These are phyloP conservation scores for Tricholaema leucomelas DNA, from an alignment of 2,113 vertebrate species.

Conservation along the genomic window DNA sequence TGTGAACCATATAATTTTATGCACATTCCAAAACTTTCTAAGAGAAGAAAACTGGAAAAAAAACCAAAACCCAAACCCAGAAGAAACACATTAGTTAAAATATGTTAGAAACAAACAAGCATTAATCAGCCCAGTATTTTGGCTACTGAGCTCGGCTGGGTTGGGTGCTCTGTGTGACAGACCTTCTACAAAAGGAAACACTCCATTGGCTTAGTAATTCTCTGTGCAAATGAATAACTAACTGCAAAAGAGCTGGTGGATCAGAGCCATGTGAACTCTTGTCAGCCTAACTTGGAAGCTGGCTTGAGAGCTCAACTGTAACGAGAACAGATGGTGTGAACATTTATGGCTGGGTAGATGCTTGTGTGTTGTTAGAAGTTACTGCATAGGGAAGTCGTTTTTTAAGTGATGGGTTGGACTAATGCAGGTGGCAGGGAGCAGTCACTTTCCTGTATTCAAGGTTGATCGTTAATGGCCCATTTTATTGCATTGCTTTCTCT, in stretches of 20 bases:
- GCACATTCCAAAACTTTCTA: background rate
- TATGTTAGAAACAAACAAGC: background rate
- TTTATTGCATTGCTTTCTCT: slow-evolving; percentile 24
- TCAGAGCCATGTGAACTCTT: slow-evolving; percentile 42
- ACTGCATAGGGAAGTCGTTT: slow-evolving; percentile 15
- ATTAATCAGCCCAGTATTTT: background rate
- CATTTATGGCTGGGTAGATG: background rate
- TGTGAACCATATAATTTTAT: background rate
- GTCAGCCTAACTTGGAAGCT: slow-evolving; percentile 44
- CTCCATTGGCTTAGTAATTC: slow-evolving; percentile 27
- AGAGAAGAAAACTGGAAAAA: background rate
- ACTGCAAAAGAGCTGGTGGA: slow-evolving; percentile 40
- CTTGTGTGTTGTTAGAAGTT: background rate
- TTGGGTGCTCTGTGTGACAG: background rate
- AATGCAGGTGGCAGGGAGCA: slow-evolving; percentile 19
- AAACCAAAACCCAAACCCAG: no score
- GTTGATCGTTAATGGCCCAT: slow-evolving; percentile 10
- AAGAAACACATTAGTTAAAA: background rate
- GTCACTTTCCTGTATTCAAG: slow-evolving; percentile 12
- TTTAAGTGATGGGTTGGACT: background rate
- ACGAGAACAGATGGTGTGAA: slow-evolving; percentile 53
- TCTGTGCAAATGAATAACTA: slow-evolving; percentile 43
- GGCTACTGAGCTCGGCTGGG: background rate
- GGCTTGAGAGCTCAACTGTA: slow-evolving; percentile 34
- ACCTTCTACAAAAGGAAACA: background rate